Base-by-base conservation (phyloP, 1,140 invertebrate genomes). In the Eulimnadia texana region DNA sequence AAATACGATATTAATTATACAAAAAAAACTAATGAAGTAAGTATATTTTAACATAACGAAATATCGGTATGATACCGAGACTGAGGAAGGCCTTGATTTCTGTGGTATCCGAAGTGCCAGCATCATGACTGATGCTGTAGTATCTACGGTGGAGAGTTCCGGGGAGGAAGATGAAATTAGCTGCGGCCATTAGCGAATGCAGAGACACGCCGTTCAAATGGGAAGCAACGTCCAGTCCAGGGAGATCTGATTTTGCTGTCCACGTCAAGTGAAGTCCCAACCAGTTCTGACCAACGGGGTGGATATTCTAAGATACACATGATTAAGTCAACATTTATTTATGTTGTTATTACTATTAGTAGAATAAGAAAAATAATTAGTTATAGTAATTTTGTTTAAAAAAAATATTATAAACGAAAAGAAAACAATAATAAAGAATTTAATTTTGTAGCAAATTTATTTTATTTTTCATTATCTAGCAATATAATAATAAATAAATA, bases 81-180 rank as follows among this genome's bases (percentile, higher is more conserved):
- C 33, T 57, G 10, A 57, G 22, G 55, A 3, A 57, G 28, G 33
- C 27, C 0, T 23, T 33, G 33, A 57, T 57, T 33, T 57, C 33
- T 10, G 25, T 57, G 3, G 55, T 57, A 29, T 57, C 55, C 0
- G 55, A 57, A 20, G 55, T 27, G 10, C 22, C 33, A 19, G 55
- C 27, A 29, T 57, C 55, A 0, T 29, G 28, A n/a, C 27, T 57
- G 13, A 57, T 20, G 19, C 55, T 27, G 25, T 57, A 42, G 3
- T 27, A 57, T 29, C 33, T 27, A 29, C n/a, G 55, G 55, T 57
- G 55, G 3, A 57, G 13, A 2, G 55, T 29, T 29, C n/a, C 55
- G 11, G 55, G 55, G 11, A 57, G 24, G 13, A 57, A 20, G 19
- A 33, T 20, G 22, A 57, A 57, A 29, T 57, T 57, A 19, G 55